Conservation (phyloP, 1,140 invertebrate species). For the Aphidius gifuensis region DNA sequence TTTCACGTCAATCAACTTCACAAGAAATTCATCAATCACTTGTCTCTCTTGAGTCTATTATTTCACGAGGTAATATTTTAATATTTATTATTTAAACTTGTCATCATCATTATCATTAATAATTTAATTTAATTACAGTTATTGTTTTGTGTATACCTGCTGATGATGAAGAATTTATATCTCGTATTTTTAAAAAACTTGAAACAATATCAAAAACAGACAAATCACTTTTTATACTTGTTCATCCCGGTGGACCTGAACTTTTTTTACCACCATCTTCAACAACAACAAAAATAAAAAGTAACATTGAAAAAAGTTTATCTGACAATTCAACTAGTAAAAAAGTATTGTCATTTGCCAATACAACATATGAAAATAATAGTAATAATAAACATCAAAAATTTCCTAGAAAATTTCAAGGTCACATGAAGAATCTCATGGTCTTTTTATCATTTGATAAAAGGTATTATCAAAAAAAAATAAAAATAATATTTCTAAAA, state of each 20-base stretch:
- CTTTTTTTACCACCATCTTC: constrained; percentile 38
- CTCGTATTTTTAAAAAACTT: constrained; percentile 43
- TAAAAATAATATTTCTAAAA: neutral
- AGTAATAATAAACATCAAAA: constrained; percentile 1
- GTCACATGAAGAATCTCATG: constrained; percentile 41
- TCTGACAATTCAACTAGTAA: constrained; percentile 28
- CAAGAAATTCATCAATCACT: constrained; percentile 43
- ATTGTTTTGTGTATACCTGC: constrained; percentile 51
- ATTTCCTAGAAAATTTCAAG: constrained; percentile 27
- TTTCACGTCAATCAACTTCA: constrained; percentile 38
- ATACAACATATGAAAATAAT: neutral
- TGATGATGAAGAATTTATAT: constrained; percentile 41
- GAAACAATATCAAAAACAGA: constrained; percentile 37
- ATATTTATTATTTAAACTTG: neutral
- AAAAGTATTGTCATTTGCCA: constrained; percentile 21
- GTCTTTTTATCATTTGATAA: constrained; percentile 47
- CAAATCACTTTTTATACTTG: constrained; percentile 42
- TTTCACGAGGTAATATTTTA: constrained; percentile 43
- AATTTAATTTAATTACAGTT: constrained; percentile 9
- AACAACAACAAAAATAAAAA: no score
- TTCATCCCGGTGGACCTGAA: constrained; percentile 42
- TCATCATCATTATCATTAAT: neutral
- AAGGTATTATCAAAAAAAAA: constrained; percentile 33
- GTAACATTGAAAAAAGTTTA: constrained; percentile 1
- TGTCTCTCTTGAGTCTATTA: constrained; percentile 39